Base-by-base conservation (phyloP, 1,140 invertebrate genomes). In the Diabrotica undecimpunctata region DNA sequence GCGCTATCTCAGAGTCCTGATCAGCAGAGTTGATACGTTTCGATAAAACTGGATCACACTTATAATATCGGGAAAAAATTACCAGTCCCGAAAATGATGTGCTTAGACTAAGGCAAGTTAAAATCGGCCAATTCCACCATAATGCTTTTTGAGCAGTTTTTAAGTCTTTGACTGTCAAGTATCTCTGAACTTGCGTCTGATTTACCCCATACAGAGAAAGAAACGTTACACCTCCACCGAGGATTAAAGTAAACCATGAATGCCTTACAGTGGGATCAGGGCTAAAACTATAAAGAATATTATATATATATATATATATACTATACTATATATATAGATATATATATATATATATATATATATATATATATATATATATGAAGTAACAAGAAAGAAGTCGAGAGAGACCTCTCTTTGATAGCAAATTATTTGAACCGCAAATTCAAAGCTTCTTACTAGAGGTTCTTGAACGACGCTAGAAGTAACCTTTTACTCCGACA, bases 111-210 rank as follows among this genome's bases (percentile, higher is more conserved):
- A 93, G 78, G 2, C 82, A 61, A n/a, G 82, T 82, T 11, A 92
- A 77, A 66, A 93, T 87, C 5, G 89, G 89, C 82, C 87, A 86
- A 70, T 86, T 87, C 55, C 88, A 73, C 87, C 88, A 91, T 7
- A 92, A 73, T 6, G 87, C 81, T 51, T 72, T 79, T 70, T 83
- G 88, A 0, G 91, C 87, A 5, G 84, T 79, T 59, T 85, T 84
- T 13, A 93, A 72, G 72, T 86, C 85, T 74, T 83, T 87, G 0
- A 93, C 85, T 6, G 92, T 91, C 14, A 95, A 78, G 25, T 94
- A 84, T 46, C 95, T 79, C 78, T 97, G 95, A 0, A 98, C 88
- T 84, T 96, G 90, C 0, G 80, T 78, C 79, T 96, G 94, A 77
- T 94, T 95, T 0, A 92, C 89, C 0, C 86, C 94, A 78, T 93